phyloP scores from a whole-genome alignment of 2,797 vertebrate genomes.

The Chromobotia macracanthus region DNA sequence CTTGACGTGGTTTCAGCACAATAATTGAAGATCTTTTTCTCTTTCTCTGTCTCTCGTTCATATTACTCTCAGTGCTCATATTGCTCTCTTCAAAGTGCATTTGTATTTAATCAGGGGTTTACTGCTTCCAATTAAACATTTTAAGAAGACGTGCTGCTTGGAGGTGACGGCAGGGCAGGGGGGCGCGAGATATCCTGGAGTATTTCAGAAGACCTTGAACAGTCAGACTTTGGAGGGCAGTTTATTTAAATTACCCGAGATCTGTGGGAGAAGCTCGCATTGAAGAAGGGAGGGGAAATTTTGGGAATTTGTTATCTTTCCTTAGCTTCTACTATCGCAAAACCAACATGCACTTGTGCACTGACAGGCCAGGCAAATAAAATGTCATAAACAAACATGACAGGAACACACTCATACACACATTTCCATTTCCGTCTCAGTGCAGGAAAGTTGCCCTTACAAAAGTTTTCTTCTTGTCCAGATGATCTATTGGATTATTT shows the following conservation, averaged over 20 bases:
- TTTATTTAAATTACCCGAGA: constrained; percentile 51
- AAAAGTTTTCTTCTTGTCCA: not conserved
- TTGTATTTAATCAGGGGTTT: constrained; percentile 74
- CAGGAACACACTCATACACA: too few relatives aligned
- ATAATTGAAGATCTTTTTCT: constrained; percentile 66
- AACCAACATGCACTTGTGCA: not conserved
- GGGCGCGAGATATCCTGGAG: constrained; percentile 44
- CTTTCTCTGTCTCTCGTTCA: constrained; percentile 47
- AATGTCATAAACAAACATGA: constrained; percentile 12
- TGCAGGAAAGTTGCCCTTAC: constrained; percentile 2
- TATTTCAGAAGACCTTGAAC: constrained; percentile 63
- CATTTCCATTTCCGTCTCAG: too few relatives aligned
- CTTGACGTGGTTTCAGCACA: constrained; percentile 63
- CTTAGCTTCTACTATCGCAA: not conserved
- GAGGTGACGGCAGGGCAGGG: constrained; percentile 52
- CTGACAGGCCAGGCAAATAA: not conserved
- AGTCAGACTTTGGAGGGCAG: constrained; percentile 63
- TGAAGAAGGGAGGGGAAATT: constrained; percentile 21
- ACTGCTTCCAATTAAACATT: constrained; percentile 75
- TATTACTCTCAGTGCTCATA: constrained; percentile 63
- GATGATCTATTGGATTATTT: constrained; percentile 39
- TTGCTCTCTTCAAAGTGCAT: constrained; percentile 67
- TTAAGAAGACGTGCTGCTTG: constrained; percentile 65
- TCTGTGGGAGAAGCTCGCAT: not conserved
- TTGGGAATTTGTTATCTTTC: constrained; percentile 31